These are phyloP conservation scores for Ichneumoninae sp. DNA, from an alignment of 2,888 invertebrate species.

Conservation along the genomic window DNA sequence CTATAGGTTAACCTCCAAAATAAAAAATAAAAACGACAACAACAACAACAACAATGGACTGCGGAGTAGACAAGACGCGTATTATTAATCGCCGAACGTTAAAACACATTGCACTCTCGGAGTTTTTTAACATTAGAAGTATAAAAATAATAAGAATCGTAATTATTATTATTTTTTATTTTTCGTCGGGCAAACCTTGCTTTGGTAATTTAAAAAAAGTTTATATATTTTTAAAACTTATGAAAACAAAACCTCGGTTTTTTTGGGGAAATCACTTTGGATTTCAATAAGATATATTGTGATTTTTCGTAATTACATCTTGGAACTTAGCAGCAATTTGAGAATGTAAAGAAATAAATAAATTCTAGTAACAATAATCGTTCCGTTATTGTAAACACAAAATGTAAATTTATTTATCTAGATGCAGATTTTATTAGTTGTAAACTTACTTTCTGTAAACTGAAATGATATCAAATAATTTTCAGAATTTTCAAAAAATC, in stretches of 20 bases:
- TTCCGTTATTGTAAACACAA: background rate
- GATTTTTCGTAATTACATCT: no score
- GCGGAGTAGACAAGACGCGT: conserved; percentile 26
- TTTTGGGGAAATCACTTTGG: no score
- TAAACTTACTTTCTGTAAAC: no score
- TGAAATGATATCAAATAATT: no score
- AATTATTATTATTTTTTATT: background rate
- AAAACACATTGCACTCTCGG: background rate
- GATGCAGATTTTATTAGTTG: no score
- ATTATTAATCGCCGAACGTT: conserved; percentile 27
- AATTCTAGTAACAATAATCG: background rate
- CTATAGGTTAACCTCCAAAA: conserved; percentile 20
- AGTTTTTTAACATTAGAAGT: background rate
- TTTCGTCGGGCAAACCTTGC: background rate
- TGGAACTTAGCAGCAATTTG: no score
- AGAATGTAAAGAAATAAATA: background rate
- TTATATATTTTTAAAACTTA: no score
- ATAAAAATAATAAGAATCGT: background rate
- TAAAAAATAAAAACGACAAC: background rate
- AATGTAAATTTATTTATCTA: no score
- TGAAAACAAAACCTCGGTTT: no score
- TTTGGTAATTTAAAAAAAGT: no score
- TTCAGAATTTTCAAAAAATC: background rate
- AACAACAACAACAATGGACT: conserved; percentile 33
- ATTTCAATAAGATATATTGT: no score